A percentile compares a stretch with the other conserved stretches of the same genome.
Evolutionary conservation across 1,140 invertebrate species (phyloP).

Genomic region (Bombus ignitus): DNA sequence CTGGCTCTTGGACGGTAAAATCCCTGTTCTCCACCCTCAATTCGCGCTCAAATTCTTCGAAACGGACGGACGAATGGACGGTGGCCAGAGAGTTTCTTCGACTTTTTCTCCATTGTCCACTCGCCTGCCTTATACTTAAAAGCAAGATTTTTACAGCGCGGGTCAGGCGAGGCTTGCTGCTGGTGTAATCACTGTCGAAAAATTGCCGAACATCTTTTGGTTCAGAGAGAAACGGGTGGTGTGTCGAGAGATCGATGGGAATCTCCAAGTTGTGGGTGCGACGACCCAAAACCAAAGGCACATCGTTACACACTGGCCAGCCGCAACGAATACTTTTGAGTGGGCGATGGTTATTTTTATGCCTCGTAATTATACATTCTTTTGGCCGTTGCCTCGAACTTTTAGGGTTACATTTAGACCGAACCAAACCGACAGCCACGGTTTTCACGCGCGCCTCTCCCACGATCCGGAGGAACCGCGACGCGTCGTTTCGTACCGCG

Average conservation of each 20-base stretch:
- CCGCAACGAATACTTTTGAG: constrained; percentile 52
- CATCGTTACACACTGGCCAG: constrained; percentile 30
- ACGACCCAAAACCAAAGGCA: constrained; percentile 57
- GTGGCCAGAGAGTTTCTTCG: constrained; percentile 34
- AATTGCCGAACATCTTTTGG: constrained; percentile 40
- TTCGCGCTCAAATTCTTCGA: constrained; percentile 47
- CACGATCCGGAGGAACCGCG: constrained; percentile 62
- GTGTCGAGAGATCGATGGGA: constrained; percentile 71
- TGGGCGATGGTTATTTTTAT: constrained; percentile 81
- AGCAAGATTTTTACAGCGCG: constrained; percentile 49
- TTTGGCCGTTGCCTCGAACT: constrained; percentile 67
- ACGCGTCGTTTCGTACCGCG: not conserved
- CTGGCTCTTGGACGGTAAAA: constrained; percentile 7
- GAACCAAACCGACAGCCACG: constrained; percentile 24
- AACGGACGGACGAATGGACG: constrained; percentile 13
- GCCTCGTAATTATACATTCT: constrained; percentile 81
- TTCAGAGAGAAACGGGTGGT: not conserved
- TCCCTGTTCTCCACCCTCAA: constrained; percentile 26
- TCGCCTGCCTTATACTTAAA: constrained; percentile 40
- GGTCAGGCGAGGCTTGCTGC: constrained; percentile 5
- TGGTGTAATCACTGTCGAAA: constrained; percentile 58
- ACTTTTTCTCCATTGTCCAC: constrained; percentile 15
- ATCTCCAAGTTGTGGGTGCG: constrained; percentile 70
- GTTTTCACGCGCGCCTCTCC: constrained; percentile 67
- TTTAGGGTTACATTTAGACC: constrained; percentile 78